Conservation (phyloP, 2,888 invertebrate genomes). For the Beris chalybata region DNA sequence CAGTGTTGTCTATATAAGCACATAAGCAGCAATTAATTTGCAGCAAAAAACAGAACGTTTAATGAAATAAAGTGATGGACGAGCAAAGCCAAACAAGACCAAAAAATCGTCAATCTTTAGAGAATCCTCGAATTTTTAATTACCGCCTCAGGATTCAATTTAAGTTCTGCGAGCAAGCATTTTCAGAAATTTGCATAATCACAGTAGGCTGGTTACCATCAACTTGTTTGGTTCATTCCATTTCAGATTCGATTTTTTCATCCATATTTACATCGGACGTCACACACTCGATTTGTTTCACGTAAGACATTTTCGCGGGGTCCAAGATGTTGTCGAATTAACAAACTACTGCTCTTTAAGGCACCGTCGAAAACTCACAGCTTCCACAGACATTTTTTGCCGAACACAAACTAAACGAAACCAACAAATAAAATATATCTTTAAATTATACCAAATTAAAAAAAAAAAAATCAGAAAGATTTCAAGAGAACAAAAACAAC, state of each 20-base stretch:
- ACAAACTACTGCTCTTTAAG: slow-evolving; percentile 1
- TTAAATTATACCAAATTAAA: no score
- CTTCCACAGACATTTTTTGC: no score
- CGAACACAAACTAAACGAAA: no score
- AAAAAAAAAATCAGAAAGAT: no score
- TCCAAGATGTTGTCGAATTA: slow-evolving; percentile 15
- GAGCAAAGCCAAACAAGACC: no score
- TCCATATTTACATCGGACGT: slow-evolving; percentile 16
- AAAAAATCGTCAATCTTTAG: no score
- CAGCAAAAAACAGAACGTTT: no score
- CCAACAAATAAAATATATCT: no score
- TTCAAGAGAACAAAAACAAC: background rate
- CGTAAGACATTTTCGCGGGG: background rate
- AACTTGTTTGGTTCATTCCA: slow-evolving; percentile 23
- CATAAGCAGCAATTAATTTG: no score
- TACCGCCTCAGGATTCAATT: slow-evolving; percentile 17
- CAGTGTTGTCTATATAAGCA: no score
- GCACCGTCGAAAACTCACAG: no score
- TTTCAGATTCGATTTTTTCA: slow-evolving; percentile 13
- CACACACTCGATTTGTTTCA: slow-evolving; percentile 8
- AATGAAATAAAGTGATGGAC: no score
- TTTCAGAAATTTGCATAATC: slow-evolving; percentile 27
- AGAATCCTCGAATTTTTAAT: slow-evolving; percentile 21
- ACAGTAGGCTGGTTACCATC: slow-evolving; percentile 22
- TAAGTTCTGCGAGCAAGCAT: background rate